phyloP scores from a whole-genome alignment of 2,797 vertebrate genomes.

The Aythya fuligula region DNA sequence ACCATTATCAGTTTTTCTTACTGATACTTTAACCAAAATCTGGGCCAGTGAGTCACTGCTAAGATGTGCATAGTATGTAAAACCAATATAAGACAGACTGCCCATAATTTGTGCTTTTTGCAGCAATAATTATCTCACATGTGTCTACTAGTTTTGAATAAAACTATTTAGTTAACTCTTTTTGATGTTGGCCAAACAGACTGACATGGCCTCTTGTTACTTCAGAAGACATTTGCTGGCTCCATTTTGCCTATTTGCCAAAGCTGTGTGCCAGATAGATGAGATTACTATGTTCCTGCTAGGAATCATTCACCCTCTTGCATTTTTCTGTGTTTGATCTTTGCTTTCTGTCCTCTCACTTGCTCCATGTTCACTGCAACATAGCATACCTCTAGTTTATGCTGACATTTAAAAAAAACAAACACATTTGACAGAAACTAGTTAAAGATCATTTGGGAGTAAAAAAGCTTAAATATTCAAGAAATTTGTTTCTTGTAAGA shows the following conservation, averaged over 20 bases:
- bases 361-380: background rate
- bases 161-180: background rate
- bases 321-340: background rate
- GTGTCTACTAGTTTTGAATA: background rate
- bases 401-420: background rate
- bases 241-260: constrained; percentile 48
- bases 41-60: background rate
- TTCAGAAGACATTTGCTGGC: constrained; percentile 26
- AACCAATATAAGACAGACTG: no score
- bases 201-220: background rate
- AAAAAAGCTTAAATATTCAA: background rate
- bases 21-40: background rate
- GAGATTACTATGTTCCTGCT: background rate
- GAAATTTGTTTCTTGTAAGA: background rate
- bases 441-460: background rate
- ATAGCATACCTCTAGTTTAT: background rate
- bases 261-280: background rate
- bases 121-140: background rate
- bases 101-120: background rate
- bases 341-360: background rate
- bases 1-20: background rate
- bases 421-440: background rate
- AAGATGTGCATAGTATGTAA: background rate
- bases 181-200: background rate
- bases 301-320: constrained; percentile 17